These are phyloP conservation scores for Capitella teleta DNA, from an alignment of 1,140 invertebrate genomes.

Conservation along the genomic window DNA sequence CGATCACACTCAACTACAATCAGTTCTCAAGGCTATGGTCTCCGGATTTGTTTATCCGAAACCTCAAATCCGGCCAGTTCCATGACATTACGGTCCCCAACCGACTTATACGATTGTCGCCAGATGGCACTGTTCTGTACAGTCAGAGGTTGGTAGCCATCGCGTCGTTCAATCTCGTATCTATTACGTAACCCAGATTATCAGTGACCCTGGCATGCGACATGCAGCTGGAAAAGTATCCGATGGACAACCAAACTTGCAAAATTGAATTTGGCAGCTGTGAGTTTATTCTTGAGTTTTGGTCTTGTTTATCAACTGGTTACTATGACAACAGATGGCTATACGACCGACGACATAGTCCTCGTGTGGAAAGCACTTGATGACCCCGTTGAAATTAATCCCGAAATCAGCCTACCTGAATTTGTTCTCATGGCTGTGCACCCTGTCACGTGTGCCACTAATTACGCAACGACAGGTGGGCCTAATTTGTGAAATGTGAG, in stretches of 20 bases:
- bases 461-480: constrained; percentile 3
- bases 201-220: constrained; percentile 53
- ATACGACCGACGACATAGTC: constrained; percentile 18
- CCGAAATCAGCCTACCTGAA: constrained; percentile 1
- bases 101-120: constrained; percentile 52
- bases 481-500: too few relatives aligned
- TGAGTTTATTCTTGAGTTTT: too few relatives aligned
- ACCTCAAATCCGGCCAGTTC: constrained; percentile 48
- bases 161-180: too few relatives aligned
- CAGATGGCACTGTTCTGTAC: constrained; percentile 52
- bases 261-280: constrained; percentile 85
- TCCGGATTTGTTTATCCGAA: constrained; percentile 55
- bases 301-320: too few relatives aligned
- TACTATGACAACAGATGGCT: constrained; percentile 44
- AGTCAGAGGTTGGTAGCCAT: constrained; percentile 20
- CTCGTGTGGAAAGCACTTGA: constrained; percentile 16
- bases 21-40: constrained; percentile 48
- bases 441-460: not conserved
- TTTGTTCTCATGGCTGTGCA: not conserved
- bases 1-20: constrained; percentile 11
- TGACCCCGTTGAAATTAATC: constrained; percentile 11
- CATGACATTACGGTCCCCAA: constrained; percentile 46
- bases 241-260: constrained; percentile 85
- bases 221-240: constrained; percentile 91
- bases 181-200: constrained; percentile 15